Base-by-base conservation (phyloP, 64 coral and sea anemone genomes). In the Anthopleura sola region DNA sequence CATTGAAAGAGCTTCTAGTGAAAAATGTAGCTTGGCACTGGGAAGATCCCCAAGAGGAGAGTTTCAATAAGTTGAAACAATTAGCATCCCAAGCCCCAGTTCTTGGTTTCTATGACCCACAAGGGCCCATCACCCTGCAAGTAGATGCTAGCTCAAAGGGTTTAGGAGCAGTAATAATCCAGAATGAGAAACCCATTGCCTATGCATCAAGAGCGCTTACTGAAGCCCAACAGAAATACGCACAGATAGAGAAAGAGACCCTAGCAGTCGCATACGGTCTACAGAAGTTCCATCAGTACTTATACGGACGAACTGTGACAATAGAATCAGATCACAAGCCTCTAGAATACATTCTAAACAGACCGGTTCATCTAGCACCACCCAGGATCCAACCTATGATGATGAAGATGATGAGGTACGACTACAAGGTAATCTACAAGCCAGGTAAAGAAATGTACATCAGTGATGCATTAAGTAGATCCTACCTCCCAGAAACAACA, bases 81-180 rank as follows among this genome's bases (percentile, higher is more conserved):
- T 31, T 86, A 86, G 31, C 38, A 16, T 83, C 84, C 24, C 60
- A 44, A 10, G 66, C 85, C 11, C 85, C 78, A 82, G 36, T 82
- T 0, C 85, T 86, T 60, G 76, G 56, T 15, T 81, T 48, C 39
- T 91, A 91, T 86, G 84, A 86, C 60, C 83, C 57, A 81, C 33
- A 78, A 19, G 80, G 80, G 44, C 54, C 84, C 37, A 21, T 91
- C 1, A 36, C 56, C 7, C 55, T 91, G 12, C 77, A 58, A 29
- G 75, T 85, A n/a, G 84, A 91, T 75, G 89, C 89, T 6, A 64
- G 84, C 18, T 87, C 77, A 10, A 75, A 79, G 21, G 90, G 90
- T 6, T 48, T 83, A 7, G 90, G 90, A 75, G 85, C 85, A 33
- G 85, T 86, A 29, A 46, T 68, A 19, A 49, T 91, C 0, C 64